Percentiles rank a stretch among this genome's conserved stretches.
Conservation (phyloP, 2,113 vertebrate species). For the Seriola aureovittata region DNA sequence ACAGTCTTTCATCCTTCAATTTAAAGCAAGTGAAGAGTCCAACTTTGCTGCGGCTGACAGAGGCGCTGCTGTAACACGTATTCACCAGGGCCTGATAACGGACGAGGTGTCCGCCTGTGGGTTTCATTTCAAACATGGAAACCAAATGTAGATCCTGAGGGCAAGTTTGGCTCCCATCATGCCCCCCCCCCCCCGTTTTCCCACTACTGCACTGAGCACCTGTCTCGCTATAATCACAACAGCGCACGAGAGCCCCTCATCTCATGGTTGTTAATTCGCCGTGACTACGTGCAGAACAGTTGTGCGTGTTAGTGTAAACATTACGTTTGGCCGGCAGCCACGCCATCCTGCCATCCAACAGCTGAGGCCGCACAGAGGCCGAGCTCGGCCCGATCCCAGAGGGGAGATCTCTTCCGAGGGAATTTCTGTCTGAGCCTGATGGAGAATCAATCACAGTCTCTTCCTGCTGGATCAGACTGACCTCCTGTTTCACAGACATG, state of each 20-base stretch:
- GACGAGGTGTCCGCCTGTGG: constrained; percentile 24
- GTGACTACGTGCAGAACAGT: constrained; percentile 68
- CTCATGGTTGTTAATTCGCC: constrained; percentile 51
- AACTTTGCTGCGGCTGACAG: constrained; percentile 5
- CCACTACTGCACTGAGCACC: constrained; percentile 56
- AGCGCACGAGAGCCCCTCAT: constrained; percentile 37
- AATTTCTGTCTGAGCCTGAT: constrained; percentile 42
- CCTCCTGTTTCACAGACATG: constrained; percentile 26
- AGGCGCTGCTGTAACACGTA: constrained; percentile 1
- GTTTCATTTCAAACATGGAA: constrained; percentile 37
- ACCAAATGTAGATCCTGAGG: constrained; percentile 34
- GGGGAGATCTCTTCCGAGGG: constrained; percentile 26
- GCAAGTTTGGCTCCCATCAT: constrained; percentile 8
- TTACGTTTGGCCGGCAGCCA: constrained; percentile 71
- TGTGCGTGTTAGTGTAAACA: constrained; percentile 76
- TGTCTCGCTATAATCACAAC: constrained; percentile 61
- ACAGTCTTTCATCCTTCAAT: background rate
- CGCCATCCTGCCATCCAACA: constrained; percentile 61
- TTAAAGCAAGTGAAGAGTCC: background rate
- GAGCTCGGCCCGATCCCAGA: constrained; percentile 32
- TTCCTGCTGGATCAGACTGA: background rate
- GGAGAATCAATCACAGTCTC: constrained; percentile 50
- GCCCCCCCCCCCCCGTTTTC: constrained; percentile 23
- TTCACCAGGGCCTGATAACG: constrained; percentile 25
- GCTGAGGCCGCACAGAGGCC: constrained; percentile 71